A percentile compares a stretch with the other conserved stretches of the same genome.
Conservation (phyloP, 1,140 invertebrate species). For the Anthonomus grandis region DNA sequence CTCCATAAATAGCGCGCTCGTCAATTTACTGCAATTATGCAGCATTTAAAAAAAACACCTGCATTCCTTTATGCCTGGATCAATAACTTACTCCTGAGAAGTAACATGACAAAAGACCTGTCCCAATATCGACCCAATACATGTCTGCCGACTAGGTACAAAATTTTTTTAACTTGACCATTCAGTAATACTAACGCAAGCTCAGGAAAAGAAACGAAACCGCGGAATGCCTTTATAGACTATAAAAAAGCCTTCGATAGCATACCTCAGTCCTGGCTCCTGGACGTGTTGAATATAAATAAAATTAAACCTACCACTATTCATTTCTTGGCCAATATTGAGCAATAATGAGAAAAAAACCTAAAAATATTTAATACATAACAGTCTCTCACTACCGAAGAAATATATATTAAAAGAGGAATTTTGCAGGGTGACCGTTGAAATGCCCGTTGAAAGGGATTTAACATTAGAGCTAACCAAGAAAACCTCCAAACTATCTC, state of each 20-base stretch:
- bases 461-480: no score
- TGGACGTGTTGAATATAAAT: constrained; percentile 28
- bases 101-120: neutral
- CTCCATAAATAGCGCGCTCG: neutral
- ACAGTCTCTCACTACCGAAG: no score
- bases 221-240: constrained; percentile 17
- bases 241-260: constrained; percentile 31
- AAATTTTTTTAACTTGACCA: no score
- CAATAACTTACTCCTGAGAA: neutral
- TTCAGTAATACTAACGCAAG: constrained; percentile 18
- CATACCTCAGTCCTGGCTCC: constrained; percentile 28
- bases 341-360: neutral
- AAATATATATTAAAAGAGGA: constrained; percentile 20
- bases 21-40: neutral
- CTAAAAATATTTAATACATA: neutral
- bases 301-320: constrained; percentile 15
- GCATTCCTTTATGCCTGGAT: neutral
- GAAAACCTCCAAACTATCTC: no score
- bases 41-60: neutral
- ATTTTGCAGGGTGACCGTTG: constrained; percentile 36
- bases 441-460: no score
- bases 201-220: constrained; percentile 16
- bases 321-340: constrained; percentile 1
- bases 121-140: no score
- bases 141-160: no score